Evolutionary conservation across 2,797 vertebrate species (phyloP), one percentile per base, ranked within the genome.

Genomic region (Cheirogaleus major): DNA sequence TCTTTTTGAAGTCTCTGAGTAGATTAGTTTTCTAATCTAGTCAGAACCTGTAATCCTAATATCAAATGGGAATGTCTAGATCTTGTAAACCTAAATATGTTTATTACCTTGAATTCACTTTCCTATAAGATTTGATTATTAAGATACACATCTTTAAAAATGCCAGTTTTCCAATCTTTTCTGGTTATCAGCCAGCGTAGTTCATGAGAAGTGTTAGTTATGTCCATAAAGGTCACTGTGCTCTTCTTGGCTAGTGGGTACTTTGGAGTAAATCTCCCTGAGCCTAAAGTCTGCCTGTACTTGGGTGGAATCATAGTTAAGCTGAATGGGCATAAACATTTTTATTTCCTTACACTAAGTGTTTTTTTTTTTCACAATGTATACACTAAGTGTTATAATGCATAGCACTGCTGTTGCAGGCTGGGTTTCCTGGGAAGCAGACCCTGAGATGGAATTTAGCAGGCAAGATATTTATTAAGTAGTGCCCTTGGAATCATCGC

Each of bases 361-460:
- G 78, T 84, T 95, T 6, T 52, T 52, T n/a, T 52, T 52, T 1
- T 1, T 17, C 50, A 20, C 50, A 20, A 52, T 52, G 50, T 52
- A 52, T 65, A 72, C 1, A 30, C 63, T 88, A 91, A 85, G 38
- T 92, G 78, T 84, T 95, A 43, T 88, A 87, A 93, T 96, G 90
- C 81, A 59, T 50, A 96, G 91, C 81, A 96, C 90, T 41, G 45
- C 52, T 63, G 1, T 35, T 85, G 30, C 69, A 91, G n/a, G 50
- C 27, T 78, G 45, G 69, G 59, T 92, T 95, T 93, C 95, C 87
- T 35, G 38, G 93, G 83, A 98, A 87, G 86, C 79, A 67, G 67
- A 69, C 81, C 23, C 30, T 50, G 80, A 95, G 61, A 87, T 63
- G 59, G 88, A 95, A 61, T 81, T 96, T 83, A 90, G 87, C 32